Base-by-base conservation (phyloP, 1,140 invertebrate genomes). In the Berghia stephanieae region DNA sequence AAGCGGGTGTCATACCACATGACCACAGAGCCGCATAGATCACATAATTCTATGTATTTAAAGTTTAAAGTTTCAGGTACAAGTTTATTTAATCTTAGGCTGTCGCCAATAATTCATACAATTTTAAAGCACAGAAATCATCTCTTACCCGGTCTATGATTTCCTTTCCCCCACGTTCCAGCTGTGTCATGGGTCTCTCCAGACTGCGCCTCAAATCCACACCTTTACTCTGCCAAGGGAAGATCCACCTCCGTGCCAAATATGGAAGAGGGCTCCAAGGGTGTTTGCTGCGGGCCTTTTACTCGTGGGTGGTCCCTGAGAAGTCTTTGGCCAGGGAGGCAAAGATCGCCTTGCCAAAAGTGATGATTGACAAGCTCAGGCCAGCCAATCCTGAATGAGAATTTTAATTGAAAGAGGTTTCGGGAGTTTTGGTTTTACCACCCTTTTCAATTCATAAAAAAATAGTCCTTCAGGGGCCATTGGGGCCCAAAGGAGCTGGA, bases 261-360 rank as follows among this genome's bases (percentile, higher is more conserved):
- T 82, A 4, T 85, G 78, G 75, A 81, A 84, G 77, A 83, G 84
- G 13, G 82, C 78, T 0, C 72, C 78, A 40, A 83, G 82, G 10
- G 80, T 79, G 13, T 78, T 77, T 34, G 80, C 8, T 81, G 74
- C n/a, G n/a, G n/a, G n/a, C n/a, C n/a, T n/a, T n/a, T n/a, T n/a
- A n/a, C 44, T 84, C 83, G 46, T 85, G 84, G 16, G 82, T 71
- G 24, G 77, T 79, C n/a, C n/a, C n/a, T n/a, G n/a, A n/a, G n/a
- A 86, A 75, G 63, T 88, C 86, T 74, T 84, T 83, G 16, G 84
- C 82, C 68, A 89, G 82, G 68, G 87, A 81, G 24, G 83, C 77
- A n/a, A 27, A 89, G 78, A 27, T 79, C 78, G 16, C 83, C 85
- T 76, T 88, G 81, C 88, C 88, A 89, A 77, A 89, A 89, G 24